Percentiles rank a stretch among this genome's conserved stretches.
These are phyloP conservation scores for Halcyon chelicuti DNA, from an alignment of 2,797 vertebrate species.

Conservation along the genomic window DNA sequence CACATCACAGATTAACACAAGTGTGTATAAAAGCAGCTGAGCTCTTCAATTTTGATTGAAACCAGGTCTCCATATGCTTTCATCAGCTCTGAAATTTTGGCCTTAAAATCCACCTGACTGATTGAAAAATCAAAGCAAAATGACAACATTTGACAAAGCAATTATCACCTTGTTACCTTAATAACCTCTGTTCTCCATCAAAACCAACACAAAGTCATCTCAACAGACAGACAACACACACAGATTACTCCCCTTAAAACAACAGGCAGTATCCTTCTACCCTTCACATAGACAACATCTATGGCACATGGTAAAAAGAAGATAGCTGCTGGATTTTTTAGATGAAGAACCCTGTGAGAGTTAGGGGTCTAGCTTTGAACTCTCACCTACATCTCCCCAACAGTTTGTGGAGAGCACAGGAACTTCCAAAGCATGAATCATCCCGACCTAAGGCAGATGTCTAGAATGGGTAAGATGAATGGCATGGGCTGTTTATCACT, in stretches of 20 bases:
- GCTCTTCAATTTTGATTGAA: background rate
- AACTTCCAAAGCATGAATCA: conserved; percentile 53
- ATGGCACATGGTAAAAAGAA: background rate
- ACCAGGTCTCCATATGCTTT: background rate
- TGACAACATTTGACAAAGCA: background rate
- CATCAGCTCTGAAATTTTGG: background rate
- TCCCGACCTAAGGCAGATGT: conserved; percentile 29
- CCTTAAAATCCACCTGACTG: background rate
- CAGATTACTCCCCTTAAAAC: background rate
- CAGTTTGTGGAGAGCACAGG: background rate
- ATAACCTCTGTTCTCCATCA: background rate
- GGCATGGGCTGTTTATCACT: conserved; percentile 59
- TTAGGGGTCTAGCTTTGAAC: background rate
- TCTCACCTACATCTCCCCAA: background rate
- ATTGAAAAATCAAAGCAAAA: background rate
- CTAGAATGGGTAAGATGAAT: conserved; percentile 42
- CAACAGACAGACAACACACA: background rate
- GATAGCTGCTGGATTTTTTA: background rate
- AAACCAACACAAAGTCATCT: background rate
- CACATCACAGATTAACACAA: background rate
- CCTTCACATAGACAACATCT: background rate
- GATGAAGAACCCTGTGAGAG: background rate
- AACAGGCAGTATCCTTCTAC: background rate
- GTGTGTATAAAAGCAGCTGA: background rate
- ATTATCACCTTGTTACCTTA: background rate